phyloP scores from a whole-genome alignment of 2,797 vertebrate species.

The Gephyroberyx darwinii region DNA sequence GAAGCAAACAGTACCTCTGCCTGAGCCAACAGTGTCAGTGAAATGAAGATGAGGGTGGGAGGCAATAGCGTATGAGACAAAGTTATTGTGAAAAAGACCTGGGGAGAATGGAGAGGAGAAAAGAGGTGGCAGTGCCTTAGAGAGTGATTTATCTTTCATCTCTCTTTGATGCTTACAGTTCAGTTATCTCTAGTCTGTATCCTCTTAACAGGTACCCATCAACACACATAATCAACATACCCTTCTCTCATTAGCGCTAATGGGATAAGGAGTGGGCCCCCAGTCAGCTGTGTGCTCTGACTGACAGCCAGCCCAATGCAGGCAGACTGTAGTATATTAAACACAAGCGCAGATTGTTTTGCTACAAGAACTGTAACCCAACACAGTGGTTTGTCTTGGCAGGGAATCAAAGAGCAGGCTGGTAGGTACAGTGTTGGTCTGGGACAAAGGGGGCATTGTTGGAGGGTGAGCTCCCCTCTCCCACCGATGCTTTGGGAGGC shows the following conservation, averaged over 20 bases:
- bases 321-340: slow-evolving; percentile 88
- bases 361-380: slow-evolving; percentile 88
- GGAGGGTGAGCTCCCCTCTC: slow-evolving; percentile 81
- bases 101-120: slow-evolving; percentile 15
- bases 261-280: slow-evolving; percentile 73
- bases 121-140: not conserved
- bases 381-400: slow-evolving; percentile 90
- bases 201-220: slow-evolving; percentile 64
- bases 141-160: slow-evolving; percentile 52
- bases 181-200: slow-evolving; percentile 42
- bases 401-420: slow-evolving; percentile 86
- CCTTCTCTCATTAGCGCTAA: slow-evolving; percentile 80
- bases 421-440: slow-evolving; percentile 85
- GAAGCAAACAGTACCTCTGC: slow-evolving; percentile 46
- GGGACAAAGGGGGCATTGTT: slow-evolving; percentile 90
- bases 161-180: slow-evolving; percentile 41
- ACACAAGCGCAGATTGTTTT: slow-evolving; percentile 89
- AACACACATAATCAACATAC: slow-evolving; percentile 68
- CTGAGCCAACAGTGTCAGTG: slow-evolving; percentile 45
- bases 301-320: slow-evolving; percentile 85
- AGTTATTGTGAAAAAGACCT: slow-evolving; percentile 31
- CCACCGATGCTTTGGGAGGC: slow-evolving; percentile 79
- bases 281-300: slow-evolving; percentile 69
- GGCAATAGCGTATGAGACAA: slow-evolving; percentile 26
- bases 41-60: slow-evolving; percentile 42